These are phyloP conservation scores for Alloplasta piceator DNA, from an alignment of 2,888 invertebrate species.

Conservation along the genomic window DNA sequence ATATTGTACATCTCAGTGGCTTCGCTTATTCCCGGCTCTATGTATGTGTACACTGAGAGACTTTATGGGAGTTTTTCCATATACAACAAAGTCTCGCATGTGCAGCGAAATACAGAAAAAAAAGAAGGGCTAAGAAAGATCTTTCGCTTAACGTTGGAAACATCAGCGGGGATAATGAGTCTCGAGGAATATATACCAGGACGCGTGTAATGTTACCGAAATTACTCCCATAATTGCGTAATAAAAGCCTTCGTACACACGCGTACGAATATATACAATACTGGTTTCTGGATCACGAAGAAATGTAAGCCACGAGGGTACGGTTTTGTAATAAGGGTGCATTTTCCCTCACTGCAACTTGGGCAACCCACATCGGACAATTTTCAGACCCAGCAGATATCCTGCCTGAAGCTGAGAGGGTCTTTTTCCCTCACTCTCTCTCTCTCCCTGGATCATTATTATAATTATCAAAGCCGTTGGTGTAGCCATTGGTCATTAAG, in stretches of 20 bases:
- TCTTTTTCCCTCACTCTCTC: constrained; percentile 4
- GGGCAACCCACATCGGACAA: constrained; percentile 25
- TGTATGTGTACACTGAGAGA: constrained; percentile 20
- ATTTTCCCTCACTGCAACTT: constrained; percentile 39
- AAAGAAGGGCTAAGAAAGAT: too few relatives aligned
- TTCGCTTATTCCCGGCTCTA: constrained; percentile 20
- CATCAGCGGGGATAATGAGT: constrained; percentile 18
- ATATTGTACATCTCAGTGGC: constrained; percentile 28
- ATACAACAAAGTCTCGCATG: constrained; percentile 22
- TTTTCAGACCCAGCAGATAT: background rate
- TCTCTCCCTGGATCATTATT: constrained; percentile 73
- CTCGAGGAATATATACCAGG: constrained; percentile 47
- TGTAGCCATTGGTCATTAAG: constrained; percentile 72
- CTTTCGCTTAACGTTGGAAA: constrained; percentile 16
- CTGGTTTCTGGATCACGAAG: constrained; percentile 20
- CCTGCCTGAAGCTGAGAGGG: constrained; percentile 2
- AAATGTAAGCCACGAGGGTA: constrained; percentile 44
- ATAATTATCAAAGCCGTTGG: constrained; percentile 78
- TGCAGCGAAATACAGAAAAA: constrained; percentile 1
- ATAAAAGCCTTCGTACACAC: constrained; percentile 74
- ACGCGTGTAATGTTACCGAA: constrained; percentile 76
- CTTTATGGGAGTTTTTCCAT: constrained; percentile 21
- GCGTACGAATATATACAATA: background rate
- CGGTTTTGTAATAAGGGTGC: constrained; percentile 74
- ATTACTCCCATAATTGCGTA: constrained; percentile 80